Evolutionary conservation across 1,140 invertebrate genomes (phyloP).

Genomic region (Lysiphlebus fabarum): DNA sequence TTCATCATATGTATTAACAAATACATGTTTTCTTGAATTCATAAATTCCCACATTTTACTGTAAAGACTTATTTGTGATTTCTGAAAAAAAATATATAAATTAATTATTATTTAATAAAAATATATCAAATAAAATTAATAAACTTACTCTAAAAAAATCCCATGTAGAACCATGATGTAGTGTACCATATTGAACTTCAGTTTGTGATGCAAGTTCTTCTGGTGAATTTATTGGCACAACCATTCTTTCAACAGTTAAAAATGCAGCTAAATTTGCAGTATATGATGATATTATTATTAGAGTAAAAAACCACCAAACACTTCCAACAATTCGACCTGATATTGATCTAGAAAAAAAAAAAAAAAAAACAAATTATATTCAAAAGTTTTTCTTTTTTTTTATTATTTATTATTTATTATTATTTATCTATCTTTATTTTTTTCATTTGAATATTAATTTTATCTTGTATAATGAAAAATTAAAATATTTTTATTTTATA

Average conservation of each 20-base stretch:
- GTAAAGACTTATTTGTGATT: slow-evolving; percentile 85
- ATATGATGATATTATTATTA: slow-evolving; percentile 97
- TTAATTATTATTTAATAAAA: neutral
- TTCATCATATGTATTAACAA: slow-evolving; percentile 79
- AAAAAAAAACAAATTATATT: slow-evolving; percentile 9
- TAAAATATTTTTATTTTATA: neutral
- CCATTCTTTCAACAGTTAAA: slow-evolving; percentile 90
- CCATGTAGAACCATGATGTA: slow-evolving; percentile 82
- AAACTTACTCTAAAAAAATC: slow-evolving; percentile 86
- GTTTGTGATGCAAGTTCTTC: slow-evolving; percentile 92
- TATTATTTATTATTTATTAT: neutral
- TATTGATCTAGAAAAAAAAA: slow-evolving; percentile 66
- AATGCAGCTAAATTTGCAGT: slow-evolving; percentile 98
- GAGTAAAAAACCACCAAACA: slow-evolving; percentile 99
- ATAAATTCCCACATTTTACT: slow-evolving; percentile 96
- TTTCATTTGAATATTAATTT: too few relatives aligned
- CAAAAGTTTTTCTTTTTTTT: neutral
- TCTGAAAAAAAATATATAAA: slow-evolving; percentile 56
- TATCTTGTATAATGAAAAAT: neutral
- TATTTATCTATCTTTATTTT: neutral
- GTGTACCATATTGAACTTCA: slow-evolving; percentile 92
- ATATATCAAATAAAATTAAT: slow-evolving; percentile 8
- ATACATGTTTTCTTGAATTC: slow-evolving; percentile 79
- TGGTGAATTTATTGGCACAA: slow-evolving; percentile 89
- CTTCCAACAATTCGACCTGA: slow-evolving; percentile 93